Evolutionary conservation across 2,113 vertebrate genomes (phyloP), one percentile per base, ranked within the genome.

Genomic region (Erythrocercus mccallii): DNA sequence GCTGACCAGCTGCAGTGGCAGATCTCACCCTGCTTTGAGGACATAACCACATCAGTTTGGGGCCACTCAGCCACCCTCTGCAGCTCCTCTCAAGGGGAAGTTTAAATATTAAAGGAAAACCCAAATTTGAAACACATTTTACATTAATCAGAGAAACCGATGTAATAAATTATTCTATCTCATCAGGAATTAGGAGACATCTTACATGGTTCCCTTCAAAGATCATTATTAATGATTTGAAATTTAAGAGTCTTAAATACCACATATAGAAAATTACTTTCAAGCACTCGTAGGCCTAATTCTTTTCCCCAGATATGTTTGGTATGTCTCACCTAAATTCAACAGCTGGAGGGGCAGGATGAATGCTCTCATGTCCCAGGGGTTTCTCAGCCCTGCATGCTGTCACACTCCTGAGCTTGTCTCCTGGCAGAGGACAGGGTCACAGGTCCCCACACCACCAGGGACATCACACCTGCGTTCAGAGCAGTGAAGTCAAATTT

Each of bases 61-160:
- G 73, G 33, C 0, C 77, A 78, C 56, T 78, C 88, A 40, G 42
- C 71, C 92, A 87, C 77, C 56, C 62, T 68, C 83, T 89, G 37
- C 72, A 62, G 44, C 40, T 92, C 8, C 30, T 65, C 83, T 89
- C 81, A 44, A 15, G 48, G 38, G 23, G 15, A 80, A 76, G 53
- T 79, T 97, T 72, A 95, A 95, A 95, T 94, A 95, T 91, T 96
- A 94, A 95, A 94, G 42, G 44, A 69, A 86, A 50, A 68, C 22
- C 65, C 77, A 91, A 88, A 95, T 95, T 78, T 96, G 81, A 88
- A 90, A 80, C 81, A 69, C 3, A 1, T 97, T 92, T 90, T 72
- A 77, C 89, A 95, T 92, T 92, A 89, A 91, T 91, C 89, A 90
- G 70, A 64, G 50, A 94, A 94, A 96, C 50, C 76, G 79, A 70